phyloP scores from a whole-genome alignment of 1,140 invertebrate species.

The Lethrus apterus region DNA sequence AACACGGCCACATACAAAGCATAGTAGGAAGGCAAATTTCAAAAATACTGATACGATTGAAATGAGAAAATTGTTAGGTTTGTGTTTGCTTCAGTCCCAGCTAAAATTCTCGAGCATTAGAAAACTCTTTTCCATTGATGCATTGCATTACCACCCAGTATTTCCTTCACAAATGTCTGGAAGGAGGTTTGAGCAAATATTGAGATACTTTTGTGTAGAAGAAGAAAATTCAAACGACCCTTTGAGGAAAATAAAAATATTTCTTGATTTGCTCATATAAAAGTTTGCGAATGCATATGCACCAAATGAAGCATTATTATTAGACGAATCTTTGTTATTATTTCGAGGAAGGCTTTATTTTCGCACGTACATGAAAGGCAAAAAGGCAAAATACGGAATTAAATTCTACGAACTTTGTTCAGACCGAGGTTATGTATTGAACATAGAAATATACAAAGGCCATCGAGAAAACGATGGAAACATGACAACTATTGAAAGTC shows the following conservation, averaged over 20 bases:
- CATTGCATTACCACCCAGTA: constrained; percentile 30
- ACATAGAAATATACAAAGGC: constrained; percentile 26
- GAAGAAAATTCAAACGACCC: no score
- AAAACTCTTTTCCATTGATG: constrained; percentile 25
- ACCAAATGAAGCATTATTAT: constrained; percentile 14
- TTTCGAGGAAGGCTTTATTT: constrained; percentile 31
- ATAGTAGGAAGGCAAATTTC: constrained; percentile 15
- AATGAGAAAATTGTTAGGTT: constrained; percentile 29
- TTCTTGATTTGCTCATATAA: constrained; percentile 11
- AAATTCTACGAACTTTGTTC: constrained; percentile 31
- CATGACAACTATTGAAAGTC: neutral
- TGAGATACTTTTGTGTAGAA: constrained; percentile 28
- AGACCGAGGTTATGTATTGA: constrained; percentile 31
- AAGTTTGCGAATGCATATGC: neutral
- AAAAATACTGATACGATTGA: constrained; percentile 14
- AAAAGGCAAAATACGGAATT: constrained; percentile 34
- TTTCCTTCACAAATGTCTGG: constrained; percentile 26
- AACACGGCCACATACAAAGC: constrained; percentile 12
- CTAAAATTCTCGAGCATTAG: constrained; percentile 24
- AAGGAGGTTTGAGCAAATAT: constrained; percentile 30
- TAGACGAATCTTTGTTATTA: constrained; percentile 35
- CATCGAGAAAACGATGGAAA: constrained; percentile 20
- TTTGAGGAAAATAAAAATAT: constrained; percentile 1
- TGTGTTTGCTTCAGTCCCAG: constrained; percentile 26
- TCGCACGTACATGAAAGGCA: constrained; percentile 28